A percentile compares a stretch with the other conserved stretches of the same genome.
Conservation (phyloP, 2,797 vertebrate species). For the Furcifer pardalis region DNA sequence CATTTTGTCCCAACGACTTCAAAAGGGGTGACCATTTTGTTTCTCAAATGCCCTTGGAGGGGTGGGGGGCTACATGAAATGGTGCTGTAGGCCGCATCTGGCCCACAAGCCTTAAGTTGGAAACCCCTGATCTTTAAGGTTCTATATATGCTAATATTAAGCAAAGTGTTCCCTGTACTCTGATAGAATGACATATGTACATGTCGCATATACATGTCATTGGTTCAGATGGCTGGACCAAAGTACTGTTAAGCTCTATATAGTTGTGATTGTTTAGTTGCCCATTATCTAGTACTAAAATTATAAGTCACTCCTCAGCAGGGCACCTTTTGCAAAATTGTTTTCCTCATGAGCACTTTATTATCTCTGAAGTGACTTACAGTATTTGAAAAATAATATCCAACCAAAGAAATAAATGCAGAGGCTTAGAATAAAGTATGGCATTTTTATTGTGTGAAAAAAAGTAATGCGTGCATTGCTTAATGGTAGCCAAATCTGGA, state of each 20-base stretch:
- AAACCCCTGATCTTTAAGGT: too few relatives aligned
- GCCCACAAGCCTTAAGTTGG: too few relatives aligned
- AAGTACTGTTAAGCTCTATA: background rate
- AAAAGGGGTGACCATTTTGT: too few relatives aligned
- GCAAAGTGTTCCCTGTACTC: background rate
- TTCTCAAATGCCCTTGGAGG: too few relatives aligned
- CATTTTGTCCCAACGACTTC: too few relatives aligned
- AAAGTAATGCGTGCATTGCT: background rate
- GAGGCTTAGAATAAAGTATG: conserved; percentile 17
- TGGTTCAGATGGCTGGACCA: background rate
- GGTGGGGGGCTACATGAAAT: too few relatives aligned
- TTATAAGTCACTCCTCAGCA: background rate
- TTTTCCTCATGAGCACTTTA: conserved; percentile 32
- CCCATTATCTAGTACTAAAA: background rate
- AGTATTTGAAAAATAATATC: background rate
- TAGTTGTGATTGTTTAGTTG: background rate
- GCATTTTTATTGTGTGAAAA: conserved; percentile 15
- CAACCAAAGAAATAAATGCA: conserved; percentile 54
- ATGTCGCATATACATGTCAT: too few relatives aligned
- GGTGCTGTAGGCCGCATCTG: too few relatives aligned
- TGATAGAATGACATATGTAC: too few relatives aligned
- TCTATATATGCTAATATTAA: too few relatives aligned
- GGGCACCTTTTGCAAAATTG: conserved; percentile 3
- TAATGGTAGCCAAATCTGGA: background rate
- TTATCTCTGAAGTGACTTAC: conserved; percentile 27